A percentile compares a stretch with the other conserved stretches of the same genome.
These are phyloP conservation scores for Amyelois transitella DNA, from an alignment of 1,140 invertebrate genomes.

Conservation along the genomic window DNA sequence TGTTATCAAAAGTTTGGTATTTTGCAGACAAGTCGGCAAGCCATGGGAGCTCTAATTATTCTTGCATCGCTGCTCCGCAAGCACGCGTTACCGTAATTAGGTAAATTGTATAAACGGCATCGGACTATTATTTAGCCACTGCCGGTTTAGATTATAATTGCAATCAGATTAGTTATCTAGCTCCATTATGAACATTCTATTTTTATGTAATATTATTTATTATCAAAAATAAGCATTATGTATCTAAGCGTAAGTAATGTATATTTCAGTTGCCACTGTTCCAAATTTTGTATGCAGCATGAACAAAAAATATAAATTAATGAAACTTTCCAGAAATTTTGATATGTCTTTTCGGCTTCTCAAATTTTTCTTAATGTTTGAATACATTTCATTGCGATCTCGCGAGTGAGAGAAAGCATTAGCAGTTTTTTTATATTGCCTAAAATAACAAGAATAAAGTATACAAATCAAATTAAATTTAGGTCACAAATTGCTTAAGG, in stretches of 20 bases:
- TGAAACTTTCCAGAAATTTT: background rate
- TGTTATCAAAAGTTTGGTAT: background rate
- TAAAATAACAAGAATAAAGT: too few species aligned
- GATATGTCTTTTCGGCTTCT: too few species aligned
- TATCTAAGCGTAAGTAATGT: background rate
- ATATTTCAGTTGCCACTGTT: background rate
- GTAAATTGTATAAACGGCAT: constrained; percentile 41
- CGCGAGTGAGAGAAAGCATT: too few species aligned
- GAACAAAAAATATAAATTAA: background rate
- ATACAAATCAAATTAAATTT: too few species aligned
- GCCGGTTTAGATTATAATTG: constrained; percentile 36
- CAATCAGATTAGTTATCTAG: constrained; percentile 31
- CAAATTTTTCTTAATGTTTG: too few species aligned
- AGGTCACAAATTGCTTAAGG: too few species aligned
- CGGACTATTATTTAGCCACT: constrained; percentile 30
- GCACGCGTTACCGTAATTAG: constrained; percentile 34
- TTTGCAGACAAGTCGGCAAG: background rate
- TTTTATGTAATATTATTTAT: constrained; percentile 19
- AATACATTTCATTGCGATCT: too few species aligned
- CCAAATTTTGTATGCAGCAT: too few species aligned
- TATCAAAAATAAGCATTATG: constrained; percentile 13
- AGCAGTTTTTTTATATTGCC: too few species aligned
- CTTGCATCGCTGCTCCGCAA: constrained; percentile 29
- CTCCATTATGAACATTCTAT: constrained; percentile 19
- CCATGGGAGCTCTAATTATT: constrained; percentile 8